Conservation (phyloP, 2,797 vertebrate genomes). For the Xenentodon cancila region DNA sequence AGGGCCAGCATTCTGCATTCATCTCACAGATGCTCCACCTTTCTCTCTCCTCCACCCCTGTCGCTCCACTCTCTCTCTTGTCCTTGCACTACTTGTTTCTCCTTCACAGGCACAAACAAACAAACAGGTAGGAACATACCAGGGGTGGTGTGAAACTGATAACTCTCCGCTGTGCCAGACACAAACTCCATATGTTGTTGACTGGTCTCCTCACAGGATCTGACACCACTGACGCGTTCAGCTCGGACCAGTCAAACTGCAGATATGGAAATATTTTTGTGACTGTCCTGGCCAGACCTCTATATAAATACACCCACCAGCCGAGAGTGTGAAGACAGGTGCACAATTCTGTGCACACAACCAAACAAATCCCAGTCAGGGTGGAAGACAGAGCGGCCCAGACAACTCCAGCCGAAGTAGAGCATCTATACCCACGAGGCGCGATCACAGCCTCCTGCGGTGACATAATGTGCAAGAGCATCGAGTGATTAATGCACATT, state of each 20-base stretch:
- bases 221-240: constrained; percentile 77
- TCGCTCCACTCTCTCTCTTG: constrained; percentile 15
- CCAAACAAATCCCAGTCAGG: constrained; percentile 4
- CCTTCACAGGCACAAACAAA: constrained; percentile 28
- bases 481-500: constrained; percentile 58
- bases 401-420: constrained; percentile 43
- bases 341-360: not conserved
- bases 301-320: constrained; percentile 19
- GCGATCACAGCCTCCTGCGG: constrained; percentile 48
- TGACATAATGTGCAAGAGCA: constrained; percentile 50
- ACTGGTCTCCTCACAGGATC: constrained; percentile 86
- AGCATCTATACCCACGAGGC: constrained; percentile 42
- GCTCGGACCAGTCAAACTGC: constrained; percentile 76
- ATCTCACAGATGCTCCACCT: constrained; percentile 53
- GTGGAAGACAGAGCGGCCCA: constrained; percentile 47
- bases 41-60: constrained; percentile 15
- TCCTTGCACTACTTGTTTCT: constrained; percentile 31
- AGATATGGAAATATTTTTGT: constrained; percentile 41
- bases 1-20: constrained; percentile 66
- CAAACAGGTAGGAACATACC: constrained; percentile 43
- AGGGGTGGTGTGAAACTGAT: constrained; percentile 85
- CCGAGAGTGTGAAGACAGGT: not conserved
- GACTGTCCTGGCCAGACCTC: constrained; percentile 1
- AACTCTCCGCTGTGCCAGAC: constrained; percentile 83
- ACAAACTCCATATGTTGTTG: constrained; percentile 86